Percentiles rank a stretch among this genome's conserved stretches.
phyloP scores from a whole-genome alignment of 2,888 invertebrate species.

The Brenthis daphne region DNA sequence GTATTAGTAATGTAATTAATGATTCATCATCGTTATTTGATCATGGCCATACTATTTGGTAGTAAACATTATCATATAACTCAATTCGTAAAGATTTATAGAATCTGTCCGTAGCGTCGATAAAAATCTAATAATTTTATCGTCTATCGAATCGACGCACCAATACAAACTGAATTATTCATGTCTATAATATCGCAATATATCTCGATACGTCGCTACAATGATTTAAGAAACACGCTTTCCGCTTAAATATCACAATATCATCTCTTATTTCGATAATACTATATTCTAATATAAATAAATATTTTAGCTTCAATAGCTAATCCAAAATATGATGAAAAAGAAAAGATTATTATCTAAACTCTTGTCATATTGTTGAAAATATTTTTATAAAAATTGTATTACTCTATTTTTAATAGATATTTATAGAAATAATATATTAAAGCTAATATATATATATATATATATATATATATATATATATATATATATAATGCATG shows the following conservation, averaged over 20 bases:
- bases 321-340: too few relatives aligned
- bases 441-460: neutral
- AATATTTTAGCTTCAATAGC: too few relatives aligned
- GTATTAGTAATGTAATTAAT: neutral
- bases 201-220: constrained; percentile 28
- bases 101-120: constrained; percentile 27
- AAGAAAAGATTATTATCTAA: too few relatives aligned
- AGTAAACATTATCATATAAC: constrained; percentile 12
- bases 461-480: neutral
- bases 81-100: constrained; percentile 28
- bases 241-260: constrained; percentile 16
- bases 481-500: constrained; percentile 8
- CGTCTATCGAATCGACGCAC: constrained; percentile 36
- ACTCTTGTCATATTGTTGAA: too few relatives aligned
- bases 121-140: constrained; percentile 38
- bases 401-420: too few relatives aligned
- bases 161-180: constrained; percentile 36
- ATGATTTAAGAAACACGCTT: constrained; percentile 28
- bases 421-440: too few relatives aligned
- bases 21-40: neutral
- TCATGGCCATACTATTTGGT: constrained; percentile 1
- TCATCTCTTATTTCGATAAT: neutral
- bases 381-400: too few relatives aligned
- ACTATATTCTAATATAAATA: constrained; percentile 8
- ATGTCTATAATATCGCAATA: constrained; percentile 32